Conservation (phyloP, 2,888 invertebrate species). For the Synanthedon vespiformis region DNA sequence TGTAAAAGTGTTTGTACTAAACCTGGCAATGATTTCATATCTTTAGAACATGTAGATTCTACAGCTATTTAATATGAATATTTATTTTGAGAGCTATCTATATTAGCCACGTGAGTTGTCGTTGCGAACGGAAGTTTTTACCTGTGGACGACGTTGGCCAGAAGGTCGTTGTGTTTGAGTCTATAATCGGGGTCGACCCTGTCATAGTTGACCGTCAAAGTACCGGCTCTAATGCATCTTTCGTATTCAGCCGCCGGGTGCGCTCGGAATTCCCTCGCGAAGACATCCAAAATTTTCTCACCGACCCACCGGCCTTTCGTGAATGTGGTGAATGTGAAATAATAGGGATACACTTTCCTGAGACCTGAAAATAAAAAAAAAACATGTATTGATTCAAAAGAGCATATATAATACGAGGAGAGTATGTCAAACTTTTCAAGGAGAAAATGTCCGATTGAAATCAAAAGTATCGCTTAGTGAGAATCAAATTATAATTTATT, state of each 20-base stretch:
- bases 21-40: neutral
- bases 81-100: neutral
- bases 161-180: slow-evolving; percentile 91
- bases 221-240: slow-evolving; percentile 90
- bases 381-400: neutral
- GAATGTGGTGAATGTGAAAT: slow-evolving; percentile 96
- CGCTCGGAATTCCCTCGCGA: slow-evolving; percentile 92
- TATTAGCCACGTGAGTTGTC: neutral
- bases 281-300: slow-evolving; percentile 91
- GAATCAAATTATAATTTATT: too few relatives aligned
- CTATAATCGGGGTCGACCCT: slow-evolving; percentile 91
- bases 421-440: neutral
- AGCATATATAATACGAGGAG: neutral
- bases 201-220: slow-evolving; percentile 93
- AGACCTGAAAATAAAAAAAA: slow-evolving; percentile 73
- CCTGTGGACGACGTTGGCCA: slow-evolving; percentile 96
- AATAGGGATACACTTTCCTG: slow-evolving; percentile 96
- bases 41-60: neutral
- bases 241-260: slow-evolving; percentile 94
- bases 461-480: neutral
- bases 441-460: neutral
- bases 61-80: neutral
- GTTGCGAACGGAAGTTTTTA: slow-evolving; percentile 35
- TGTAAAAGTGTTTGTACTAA: neutral
- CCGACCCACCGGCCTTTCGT: slow-evolving; percentile 98